Percentiles rank a stretch among this genome's conserved stretches.
Conservation (phyloP, 2,113 vertebrate species). For the Heterocephalus glaber region DNA sequence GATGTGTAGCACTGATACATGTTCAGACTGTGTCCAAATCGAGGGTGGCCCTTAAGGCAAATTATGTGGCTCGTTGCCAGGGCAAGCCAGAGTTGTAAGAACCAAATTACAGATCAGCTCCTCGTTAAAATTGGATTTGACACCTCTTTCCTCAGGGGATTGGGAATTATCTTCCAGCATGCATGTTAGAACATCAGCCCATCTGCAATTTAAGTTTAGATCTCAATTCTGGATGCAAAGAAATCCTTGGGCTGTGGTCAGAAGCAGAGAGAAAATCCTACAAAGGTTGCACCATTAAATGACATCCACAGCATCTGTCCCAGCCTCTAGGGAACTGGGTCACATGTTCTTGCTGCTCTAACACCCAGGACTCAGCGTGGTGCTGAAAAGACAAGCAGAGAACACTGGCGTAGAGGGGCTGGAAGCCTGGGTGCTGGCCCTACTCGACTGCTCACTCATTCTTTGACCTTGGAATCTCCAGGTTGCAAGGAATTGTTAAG, state of each 20-base stretch:
- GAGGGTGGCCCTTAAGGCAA: constrained; percentile 53
- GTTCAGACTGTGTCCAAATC: constrained; percentile 7
- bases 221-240: constrained; percentile 77
- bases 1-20: background rate
- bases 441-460: background rate
- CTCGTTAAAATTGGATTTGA: constrained; percentile 80
- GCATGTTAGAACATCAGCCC: constrained; percentile 77
- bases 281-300: constrained; percentile 64
- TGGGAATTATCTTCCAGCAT: constrained; percentile 80
- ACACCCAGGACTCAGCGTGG: background rate
- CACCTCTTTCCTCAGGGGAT: constrained; percentile 80
- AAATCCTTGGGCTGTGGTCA: constrained; percentile 66
- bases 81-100: constrained; percentile 69
- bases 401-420: fast-evolving
- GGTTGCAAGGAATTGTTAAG: background rate
- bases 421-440: background rate
- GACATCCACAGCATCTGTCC: constrained; percentile 52
- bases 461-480: background rate
- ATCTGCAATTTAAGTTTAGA: constrained; percentile 78
- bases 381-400: background rate
- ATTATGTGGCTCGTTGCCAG: constrained; percentile 55
- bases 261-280: constrained; percentile 78
- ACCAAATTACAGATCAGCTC: constrained; percentile 76
- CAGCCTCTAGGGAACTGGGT: constrained; percentile 62
- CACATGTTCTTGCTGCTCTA: constrained; percentile 39